Conservation (phyloP, 2,797 vertebrate genomes). For the Eptatretus atami region DNA sequence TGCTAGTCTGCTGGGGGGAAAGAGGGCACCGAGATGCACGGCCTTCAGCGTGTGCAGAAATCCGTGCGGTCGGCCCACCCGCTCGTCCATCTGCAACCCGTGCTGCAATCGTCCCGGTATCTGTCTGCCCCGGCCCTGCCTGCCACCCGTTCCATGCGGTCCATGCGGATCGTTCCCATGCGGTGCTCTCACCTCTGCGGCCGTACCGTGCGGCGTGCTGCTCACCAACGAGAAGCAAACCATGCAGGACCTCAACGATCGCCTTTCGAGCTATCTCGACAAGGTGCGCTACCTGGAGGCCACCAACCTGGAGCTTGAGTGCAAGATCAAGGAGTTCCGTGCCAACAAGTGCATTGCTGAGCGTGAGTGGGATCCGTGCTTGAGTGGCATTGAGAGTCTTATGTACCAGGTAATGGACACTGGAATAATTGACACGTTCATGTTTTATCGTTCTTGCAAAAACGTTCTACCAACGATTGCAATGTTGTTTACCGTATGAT, state of each 20-base stretch:
- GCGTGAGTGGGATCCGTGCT: neutral
- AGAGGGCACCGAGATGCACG: neutral
- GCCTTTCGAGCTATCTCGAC: neutral
- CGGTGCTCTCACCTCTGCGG: neutral
- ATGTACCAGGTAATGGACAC: neutral
- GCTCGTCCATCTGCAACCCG: constrained; percentile 4
- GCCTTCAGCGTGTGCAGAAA: neutral
- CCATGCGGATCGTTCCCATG: neutral
- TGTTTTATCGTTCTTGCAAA: too few species aligned
- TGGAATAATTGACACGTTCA: too few species aligned
- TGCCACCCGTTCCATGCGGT: neutral
- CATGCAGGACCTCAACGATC: constrained; percentile 1
- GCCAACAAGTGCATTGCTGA: constrained; percentile 2
- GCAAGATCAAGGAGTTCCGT: constrained; percentile 5
- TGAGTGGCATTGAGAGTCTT: neutral
- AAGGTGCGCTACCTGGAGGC: constrained; percentile 3
- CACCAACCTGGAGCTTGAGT: neutral
- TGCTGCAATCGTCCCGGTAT: neutral
- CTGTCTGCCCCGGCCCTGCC: neutral
- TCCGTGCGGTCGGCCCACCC: neutral
- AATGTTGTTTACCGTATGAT: too few species aligned
- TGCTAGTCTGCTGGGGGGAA: neutral
- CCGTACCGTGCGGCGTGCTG: neutral
- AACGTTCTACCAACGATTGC: too few species aligned
- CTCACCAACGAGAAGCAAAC: constrained; percentile 2